Percentiles rank a stretch among this genome's conserved stretches.
Evolutionary conservation across 2,888 invertebrate genomes (phyloP).

Genomic region (Diplolepis rosae): DNA sequence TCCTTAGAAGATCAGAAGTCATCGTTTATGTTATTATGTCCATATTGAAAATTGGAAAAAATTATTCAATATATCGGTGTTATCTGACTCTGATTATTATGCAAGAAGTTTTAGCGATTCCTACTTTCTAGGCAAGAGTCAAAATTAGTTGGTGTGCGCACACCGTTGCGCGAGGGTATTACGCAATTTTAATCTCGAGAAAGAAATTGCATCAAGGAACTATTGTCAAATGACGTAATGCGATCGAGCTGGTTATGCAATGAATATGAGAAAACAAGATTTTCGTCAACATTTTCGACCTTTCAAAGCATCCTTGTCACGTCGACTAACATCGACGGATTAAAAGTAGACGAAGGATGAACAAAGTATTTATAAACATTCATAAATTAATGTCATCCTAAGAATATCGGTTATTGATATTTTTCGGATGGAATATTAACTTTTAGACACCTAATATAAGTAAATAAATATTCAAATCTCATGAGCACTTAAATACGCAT

Average conservation of each 20-base stretch:
- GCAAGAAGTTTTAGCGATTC: neutral
- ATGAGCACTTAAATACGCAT: too few relatives aligned
- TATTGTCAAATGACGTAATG: neutral
- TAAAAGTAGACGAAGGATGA: neutral
- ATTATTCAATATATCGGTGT: too few relatives aligned
- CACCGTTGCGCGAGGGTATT: neutral
- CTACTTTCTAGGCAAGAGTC: neutral
- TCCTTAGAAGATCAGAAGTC: too few relatives aligned
- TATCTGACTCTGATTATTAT: neutral
- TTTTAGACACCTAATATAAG: too few relatives aligned
- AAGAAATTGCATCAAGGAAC: neutral
- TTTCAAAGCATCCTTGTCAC: neutral
- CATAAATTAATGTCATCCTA: too few relatives aligned
- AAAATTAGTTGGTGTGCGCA: neutral
- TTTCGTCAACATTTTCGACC: neutral
- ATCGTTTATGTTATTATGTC: too few relatives aligned
- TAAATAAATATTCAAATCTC: too few relatives aligned
- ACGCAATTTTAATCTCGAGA: neutral
- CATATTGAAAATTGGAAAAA: too few relatives aligned
- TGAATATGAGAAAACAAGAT: neutral
- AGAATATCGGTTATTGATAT: too few relatives aligned
- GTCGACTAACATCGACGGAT: neutral
- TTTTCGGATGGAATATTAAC: too few relatives aligned
- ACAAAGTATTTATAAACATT: slow-evolving; percentile 12
- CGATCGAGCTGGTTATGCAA: neutral